Evolutionary conservation across 1,140 invertebrate species (phyloP).

Genomic region (Drosophila kurseongensis): DNA sequence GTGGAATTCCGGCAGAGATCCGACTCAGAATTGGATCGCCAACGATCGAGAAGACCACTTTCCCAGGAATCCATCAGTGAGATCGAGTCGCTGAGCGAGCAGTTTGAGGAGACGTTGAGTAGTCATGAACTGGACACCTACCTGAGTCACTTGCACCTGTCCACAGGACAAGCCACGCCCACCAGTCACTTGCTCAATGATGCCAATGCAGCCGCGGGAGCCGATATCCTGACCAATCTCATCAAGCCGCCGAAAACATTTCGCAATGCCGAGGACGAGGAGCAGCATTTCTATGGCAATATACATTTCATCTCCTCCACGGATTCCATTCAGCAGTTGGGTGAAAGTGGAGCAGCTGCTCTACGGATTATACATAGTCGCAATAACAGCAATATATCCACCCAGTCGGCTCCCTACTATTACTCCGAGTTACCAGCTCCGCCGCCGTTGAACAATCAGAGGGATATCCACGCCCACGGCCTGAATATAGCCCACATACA

Average conservation of each 20-base stretch:
- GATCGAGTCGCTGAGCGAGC: conserved; percentile 87
- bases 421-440: conserved; percentile 89
- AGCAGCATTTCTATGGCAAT: conserved; percentile 82
- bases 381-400: conserved; percentile 84
- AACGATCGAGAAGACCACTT: conserved; percentile 89
- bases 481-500: conserved; percentile 92
- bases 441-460: conserved; percentile 88
- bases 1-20: conserved; percentile 86
- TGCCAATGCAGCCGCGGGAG: conserved; percentile 42
- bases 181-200: conserved; percentile 55
- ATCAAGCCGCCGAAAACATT: conserved; percentile 83
- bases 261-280: conserved; percentile 68
- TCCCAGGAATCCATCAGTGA: conserved; percentile 89
- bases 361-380: conserved; percentile 76
- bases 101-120: conserved; percentile 86
- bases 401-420: conserved; percentile 92
- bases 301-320: conserved; percentile 83
- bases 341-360: conserved; percentile 26
- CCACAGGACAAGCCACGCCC: conserved; percentile 39
- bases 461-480: conserved; percentile 85
- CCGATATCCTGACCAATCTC: conserved; percentile 64
- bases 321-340: conserved; percentile 75
- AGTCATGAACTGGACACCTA: conserved; percentile 88
- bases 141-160: conserved; percentile 86
- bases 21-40: conserved; percentile 87